A percentile compares a stretch with the other conserved stretches of the same genome.
Evolutionary conservation across 2,113 vertebrate genomes (phyloP).

Genomic region (Lepus timidus): DNA sequence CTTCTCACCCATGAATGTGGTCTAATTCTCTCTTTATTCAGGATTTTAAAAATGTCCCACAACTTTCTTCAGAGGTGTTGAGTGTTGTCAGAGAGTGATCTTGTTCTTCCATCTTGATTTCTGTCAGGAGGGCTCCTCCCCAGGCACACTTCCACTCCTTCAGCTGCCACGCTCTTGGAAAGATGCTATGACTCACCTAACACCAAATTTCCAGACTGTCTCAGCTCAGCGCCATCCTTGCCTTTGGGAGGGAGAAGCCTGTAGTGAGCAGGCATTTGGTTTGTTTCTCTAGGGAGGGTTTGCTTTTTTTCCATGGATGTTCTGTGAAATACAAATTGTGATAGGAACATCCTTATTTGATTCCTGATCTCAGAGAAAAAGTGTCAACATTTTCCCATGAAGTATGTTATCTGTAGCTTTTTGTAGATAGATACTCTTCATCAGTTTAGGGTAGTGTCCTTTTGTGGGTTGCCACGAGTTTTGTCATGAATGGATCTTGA

Average conservation of each 20-base stretch:
- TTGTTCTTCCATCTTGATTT: slow-evolving; percentile 48
- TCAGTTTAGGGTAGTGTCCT: neutral
- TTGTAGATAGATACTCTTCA: neutral
- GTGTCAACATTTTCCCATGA: neutral
- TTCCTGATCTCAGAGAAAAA: neutral
- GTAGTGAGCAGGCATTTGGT: neutral
- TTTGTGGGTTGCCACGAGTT: neutral
- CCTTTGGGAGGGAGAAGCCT: neutral
- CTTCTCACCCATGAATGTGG: neutral
- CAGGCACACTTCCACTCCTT: neutral
- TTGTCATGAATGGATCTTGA: neutral
- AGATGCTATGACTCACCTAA: neutral
- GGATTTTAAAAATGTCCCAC: slow-evolving; percentile 3
- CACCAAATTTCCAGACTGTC: neutral
- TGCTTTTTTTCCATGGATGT: neutral
- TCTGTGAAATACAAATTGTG: neutral
- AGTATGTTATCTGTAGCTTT: neutral
- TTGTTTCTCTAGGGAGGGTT: slow-evolving; percentile 12
- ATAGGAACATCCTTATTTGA: neutral
- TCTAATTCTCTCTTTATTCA: neutral
- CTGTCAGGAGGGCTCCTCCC: slow-evolving; percentile 1
- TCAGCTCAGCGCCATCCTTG: neutral
- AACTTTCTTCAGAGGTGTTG: neutral
- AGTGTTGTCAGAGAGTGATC: neutral
- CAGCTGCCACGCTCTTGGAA: neutral